Conservation (phyloP, 2,888 invertebrate genomes). For the Idaea straminata region DNA sequence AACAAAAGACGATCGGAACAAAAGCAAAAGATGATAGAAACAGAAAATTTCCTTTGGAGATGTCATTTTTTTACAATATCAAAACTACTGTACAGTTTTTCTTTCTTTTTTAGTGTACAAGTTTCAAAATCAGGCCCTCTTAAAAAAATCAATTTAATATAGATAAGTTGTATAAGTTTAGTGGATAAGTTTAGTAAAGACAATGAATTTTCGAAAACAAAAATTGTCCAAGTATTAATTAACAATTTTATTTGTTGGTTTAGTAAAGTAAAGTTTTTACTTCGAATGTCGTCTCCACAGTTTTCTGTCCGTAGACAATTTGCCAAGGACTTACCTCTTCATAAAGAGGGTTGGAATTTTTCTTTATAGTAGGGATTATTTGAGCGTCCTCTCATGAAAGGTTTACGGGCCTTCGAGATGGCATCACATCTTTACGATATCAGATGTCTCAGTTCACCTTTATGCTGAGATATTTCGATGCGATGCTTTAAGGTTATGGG, state of each 20-base stretch:
- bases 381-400: constrained; percentile 68
- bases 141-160: too few species aligned
- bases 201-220: too few species aligned
- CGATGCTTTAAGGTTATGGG: constrained; percentile 22
- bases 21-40: too few species aligned
- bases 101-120: too few species aligned
- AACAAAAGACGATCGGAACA: too few species aligned
- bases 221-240: too few species aligned
- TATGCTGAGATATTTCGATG: constrained; percentile 71
- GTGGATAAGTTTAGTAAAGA: too few species aligned
- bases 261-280: neutral
- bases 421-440: constrained; percentile 72
- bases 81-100: too few species aligned
- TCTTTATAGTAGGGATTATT: constrained; percentile 79
- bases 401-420: constrained; percentile 76
- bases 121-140: too few species aligned
- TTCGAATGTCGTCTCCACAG: constrained; percentile 41
- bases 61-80: too few species aligned
- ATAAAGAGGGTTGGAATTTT: constrained; percentile 79
- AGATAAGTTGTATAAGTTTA: too few species aligned
- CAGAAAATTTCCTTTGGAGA: too few species aligned
- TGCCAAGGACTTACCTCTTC: constrained; percentile 80
- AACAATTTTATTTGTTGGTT: neutral
- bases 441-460: constrained; percentile 72
- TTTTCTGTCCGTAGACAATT: constrained; percentile 54